Base-by-base conservation (phyloP, 2,797 vertebrate genomes). In the Eurystomus glaucurus region DNA sequence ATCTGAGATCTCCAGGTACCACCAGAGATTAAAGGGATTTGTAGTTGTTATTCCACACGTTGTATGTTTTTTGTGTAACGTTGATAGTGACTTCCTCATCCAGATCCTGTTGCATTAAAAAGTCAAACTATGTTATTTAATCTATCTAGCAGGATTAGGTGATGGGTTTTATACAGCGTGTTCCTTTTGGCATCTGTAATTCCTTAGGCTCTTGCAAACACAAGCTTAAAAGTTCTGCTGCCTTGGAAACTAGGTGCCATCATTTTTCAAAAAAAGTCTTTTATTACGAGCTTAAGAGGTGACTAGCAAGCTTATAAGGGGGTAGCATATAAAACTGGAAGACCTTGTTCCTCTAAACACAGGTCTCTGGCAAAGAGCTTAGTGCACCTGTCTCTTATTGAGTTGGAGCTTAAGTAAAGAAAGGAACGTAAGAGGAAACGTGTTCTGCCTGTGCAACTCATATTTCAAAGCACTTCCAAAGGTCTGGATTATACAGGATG, bases 181-280 rank as follows among this genome's bases (percentile, higher is more conserved):
- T 94, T 94, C 75, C 55, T 91, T 85, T 80, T 94, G 90, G 69
- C 76, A 54, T 86, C 72, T 4, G 18, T 65, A 76, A 90, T 95
- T 91, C 78, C 69, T 94, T 26, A 48, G 94, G 64, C 71, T 90
- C 83, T 69, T 88, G 69, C 62, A 92, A 96, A 78, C 33, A 65
- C 0, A 1, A 78, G 52, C 26, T 88, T 83, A 51, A 79, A 96
- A 79, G 33, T 94, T 79, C 69, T 71, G 85, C 91, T 96, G 91
- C 85, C 90, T 90, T 96, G 82, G 90, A 97, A 96, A 93, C 90
- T 86, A 58, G 82, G 94, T 96, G 91, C 90, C 95, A 96, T 95
- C 85, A 39, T 86, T 88, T 94, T 72, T 83, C 14, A 61, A 69
- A 35, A 51, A 90, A 80, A 35, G n/a, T 23, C 57, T 95, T 93